These are phyloP conservation scores for Syngnathus floridae DNA, from an alignment of 2,113 vertebrate species.

Conservation along the genomic window DNA sequence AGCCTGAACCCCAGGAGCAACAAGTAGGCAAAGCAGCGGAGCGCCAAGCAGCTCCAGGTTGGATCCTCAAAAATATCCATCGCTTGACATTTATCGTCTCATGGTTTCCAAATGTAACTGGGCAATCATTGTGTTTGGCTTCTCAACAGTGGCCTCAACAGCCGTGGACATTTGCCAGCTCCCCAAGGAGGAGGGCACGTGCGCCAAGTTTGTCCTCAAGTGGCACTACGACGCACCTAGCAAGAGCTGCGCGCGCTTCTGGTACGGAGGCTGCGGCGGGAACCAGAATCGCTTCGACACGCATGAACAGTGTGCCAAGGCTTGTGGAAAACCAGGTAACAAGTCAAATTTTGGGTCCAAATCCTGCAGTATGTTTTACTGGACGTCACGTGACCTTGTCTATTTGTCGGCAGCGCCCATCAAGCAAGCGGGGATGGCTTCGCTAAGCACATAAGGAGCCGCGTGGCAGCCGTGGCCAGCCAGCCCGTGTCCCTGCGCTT, in stretches of 20 bases:
- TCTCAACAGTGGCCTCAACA: constrained; percentile 29
- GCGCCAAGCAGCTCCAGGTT: constrained; percentile 52
- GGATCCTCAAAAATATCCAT: constrained; percentile 14
- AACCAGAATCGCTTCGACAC: constrained; percentile 87
- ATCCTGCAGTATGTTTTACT: too few species aligned
- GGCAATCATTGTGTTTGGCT: neutral
- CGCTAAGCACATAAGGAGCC: constrained; percentile 74
- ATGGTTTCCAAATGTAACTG: neutral
- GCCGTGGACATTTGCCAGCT: constrained; percentile 74
- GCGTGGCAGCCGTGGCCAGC: constrained; percentile 31
- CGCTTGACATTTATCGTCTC: neutral
- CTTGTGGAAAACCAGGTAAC: constrained; percentile 78
- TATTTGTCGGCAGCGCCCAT: constrained; percentile 54
- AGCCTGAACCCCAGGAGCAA: constrained; percentile 35
- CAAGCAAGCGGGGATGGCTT: constrained; percentile 54
- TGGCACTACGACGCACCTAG: constrained; percentile 79
- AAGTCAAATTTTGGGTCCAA: too few species aligned
- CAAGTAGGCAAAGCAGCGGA: constrained; percentile 37
- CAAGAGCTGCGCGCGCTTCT: constrained; percentile 83
- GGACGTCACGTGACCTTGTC: neutral
- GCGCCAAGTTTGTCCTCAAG: constrained; percentile 76
- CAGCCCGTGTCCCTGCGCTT: constrained; percentile 63
- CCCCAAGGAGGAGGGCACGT: constrained; percentile 78
- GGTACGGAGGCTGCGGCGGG: constrained; percentile 88
- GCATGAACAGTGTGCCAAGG: constrained; percentile 78